These are phyloP conservation scores for Tachina fera DNA, from an alignment of 2,888 invertebrate species.

Conservation along the genomic window DNA sequence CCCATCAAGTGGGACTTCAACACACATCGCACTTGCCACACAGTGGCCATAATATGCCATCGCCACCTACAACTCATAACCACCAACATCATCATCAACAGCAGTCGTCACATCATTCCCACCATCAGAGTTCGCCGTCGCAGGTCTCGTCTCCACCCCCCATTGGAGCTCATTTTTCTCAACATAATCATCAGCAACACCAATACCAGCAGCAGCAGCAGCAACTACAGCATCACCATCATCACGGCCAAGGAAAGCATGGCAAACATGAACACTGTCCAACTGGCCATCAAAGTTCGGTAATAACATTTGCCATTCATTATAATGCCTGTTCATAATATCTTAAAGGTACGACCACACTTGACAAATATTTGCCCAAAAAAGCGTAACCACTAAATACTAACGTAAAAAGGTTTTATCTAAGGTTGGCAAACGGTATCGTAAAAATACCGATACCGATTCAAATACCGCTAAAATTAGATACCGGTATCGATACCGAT, in stretches of 20 bases:
- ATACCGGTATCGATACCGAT: too few relatives aligned
- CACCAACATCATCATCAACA: slow-evolving; percentile 76
- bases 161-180: slow-evolving; percentile 63
- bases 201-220: slow-evolving; percentile 29
- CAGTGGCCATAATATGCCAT: slow-evolving; percentile 83
- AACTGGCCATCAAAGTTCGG: slow-evolving; percentile 80
- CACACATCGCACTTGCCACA: slow-evolving; percentile 83
- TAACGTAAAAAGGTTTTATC: too few relatives aligned
- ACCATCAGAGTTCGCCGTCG: slow-evolving; percentile 73
- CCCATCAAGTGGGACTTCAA: slow-evolving; percentile 83
- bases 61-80: slow-evolving; percentile 80
- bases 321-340: too few relatives aligned
- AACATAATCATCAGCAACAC: slow-evolving; percentile 39
- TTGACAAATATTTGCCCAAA: too few relatives aligned
- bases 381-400: too few relatives aligned
- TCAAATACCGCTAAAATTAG: too few relatives aligned
- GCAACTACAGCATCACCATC: slow-evolving; percentile 26
- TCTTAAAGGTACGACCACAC: too few relatives aligned
- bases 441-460: too few relatives aligned
- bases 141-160: slow-evolving; percentile 70
- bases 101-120: slow-evolving; percentile 65
- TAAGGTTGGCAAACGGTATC: too few relatives aligned
- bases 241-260: slow-evolving; percentile 76
- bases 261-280: slow-evolving; percentile 80
- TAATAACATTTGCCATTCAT: slow-evolving; percentile 69